phyloP scores from a whole-genome alignment of 2,888 invertebrate genomes.

The Phymatocera aterrima region DNA sequence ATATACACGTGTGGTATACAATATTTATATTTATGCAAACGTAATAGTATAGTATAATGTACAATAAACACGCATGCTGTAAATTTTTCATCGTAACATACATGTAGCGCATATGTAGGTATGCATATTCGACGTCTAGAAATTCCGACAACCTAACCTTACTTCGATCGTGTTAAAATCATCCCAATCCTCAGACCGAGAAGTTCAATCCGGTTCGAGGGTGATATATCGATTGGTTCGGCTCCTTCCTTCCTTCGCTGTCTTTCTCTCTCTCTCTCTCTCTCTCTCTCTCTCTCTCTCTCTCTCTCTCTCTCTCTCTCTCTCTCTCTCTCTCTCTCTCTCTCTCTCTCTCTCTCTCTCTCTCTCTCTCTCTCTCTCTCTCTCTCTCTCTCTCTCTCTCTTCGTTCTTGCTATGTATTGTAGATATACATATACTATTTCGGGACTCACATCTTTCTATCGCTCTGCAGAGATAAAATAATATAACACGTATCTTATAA shows the following conservation, averaged over 20 bases:
- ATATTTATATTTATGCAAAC: not conserved
- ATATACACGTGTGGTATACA: too few species aligned
- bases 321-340: not conserved
- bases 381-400: not conserved
- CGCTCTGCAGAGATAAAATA: not conserved
- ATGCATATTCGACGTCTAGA: not conserved
- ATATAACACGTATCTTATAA: slow-evolving; percentile 26
- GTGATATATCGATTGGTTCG: slow-evolving; percentile 34
- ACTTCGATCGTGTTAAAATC: slow-evolving; percentile 33
- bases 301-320: not conserved
- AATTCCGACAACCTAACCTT: not conserved
- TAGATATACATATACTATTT: not conserved
- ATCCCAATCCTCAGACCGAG: slow-evolving; percentile 29
- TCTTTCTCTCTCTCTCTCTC: not conserved
- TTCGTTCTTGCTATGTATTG: not conserved
- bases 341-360: not conserved
- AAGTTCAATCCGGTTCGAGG: slow-evolving; percentile 40
- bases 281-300: not conserved
- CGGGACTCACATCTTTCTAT: not conserved
- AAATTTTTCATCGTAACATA: not conserved
- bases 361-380: not conserved
- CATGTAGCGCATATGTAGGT: too few species aligned
- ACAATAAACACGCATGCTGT: not conserved
- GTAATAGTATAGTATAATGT: too few species aligned
- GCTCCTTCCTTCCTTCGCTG: not conserved